Evolutionary conservation across 2,113 vertebrate genomes (phyloP).

Genomic region (Numenius arquata): DNA sequence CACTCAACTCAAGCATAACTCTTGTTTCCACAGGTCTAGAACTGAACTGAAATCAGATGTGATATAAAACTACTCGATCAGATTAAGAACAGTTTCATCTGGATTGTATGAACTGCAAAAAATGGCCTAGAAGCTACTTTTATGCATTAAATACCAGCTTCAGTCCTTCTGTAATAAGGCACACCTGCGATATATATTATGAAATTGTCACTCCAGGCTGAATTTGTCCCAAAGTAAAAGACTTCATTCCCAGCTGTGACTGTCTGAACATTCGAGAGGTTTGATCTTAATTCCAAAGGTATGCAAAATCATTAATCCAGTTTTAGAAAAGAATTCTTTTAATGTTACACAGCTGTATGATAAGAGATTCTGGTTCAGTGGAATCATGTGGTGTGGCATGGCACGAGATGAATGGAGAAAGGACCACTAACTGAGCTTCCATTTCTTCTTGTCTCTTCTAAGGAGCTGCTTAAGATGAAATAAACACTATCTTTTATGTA

Average conservation of each 20-base stretch:
- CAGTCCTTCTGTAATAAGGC: not conserved
- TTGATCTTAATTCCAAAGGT: conserved; percentile 18
- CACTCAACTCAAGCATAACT: not conserved
- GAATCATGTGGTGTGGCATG: not conserved
- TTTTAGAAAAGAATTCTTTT: conserved; percentile 11
- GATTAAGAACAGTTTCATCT: not conserved
- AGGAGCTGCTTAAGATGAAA: not conserved
- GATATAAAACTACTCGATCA: not conserved
- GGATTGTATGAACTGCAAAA: not conserved
- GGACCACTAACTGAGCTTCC: not conserved
- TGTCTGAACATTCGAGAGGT: not conserved
- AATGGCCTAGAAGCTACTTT: not conserved
- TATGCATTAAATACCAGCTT: not conserved
- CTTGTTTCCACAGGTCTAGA: not conserved
- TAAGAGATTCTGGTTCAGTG: not conserved
- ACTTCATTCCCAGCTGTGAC: not conserved
- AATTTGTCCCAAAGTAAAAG: not conserved
- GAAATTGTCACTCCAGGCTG: conserved; percentile 7
- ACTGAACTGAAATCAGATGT: not conserved
- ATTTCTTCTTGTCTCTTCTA: not conserved
- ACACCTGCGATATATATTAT: not conserved
- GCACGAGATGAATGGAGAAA: not conserved
- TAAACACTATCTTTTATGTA: not conserved
- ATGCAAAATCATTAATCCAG: not conserved
- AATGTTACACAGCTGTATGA: not conserved